A percentile compares a stretch with the other conserved stretches of the same genome.
phyloP scores from a whole-genome alignment of 2,113 vertebrate species.

The Syngnathus scovelli region DNA sequence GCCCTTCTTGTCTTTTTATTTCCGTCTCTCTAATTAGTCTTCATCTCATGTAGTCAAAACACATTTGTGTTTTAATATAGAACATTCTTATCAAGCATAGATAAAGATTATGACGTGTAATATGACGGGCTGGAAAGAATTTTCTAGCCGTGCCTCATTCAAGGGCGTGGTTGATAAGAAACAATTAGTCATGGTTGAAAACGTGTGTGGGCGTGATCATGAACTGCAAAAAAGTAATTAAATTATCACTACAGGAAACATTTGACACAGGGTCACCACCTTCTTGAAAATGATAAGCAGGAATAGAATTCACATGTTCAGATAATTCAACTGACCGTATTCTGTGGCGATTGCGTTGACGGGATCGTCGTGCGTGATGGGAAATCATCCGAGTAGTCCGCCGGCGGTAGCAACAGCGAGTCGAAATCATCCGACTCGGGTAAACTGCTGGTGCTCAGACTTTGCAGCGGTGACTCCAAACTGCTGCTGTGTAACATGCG shows the following conservation, averaged over 20 bases:
- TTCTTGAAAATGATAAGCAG: not conserved
- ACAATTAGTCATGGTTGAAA: conserved; percentile 7
- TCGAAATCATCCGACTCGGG: conserved; percentile 75
- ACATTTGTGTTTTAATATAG: not conserved
- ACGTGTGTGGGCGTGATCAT: not conserved
- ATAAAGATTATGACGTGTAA: not conserved
- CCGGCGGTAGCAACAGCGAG: conserved; percentile 77
- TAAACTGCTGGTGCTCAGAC: conserved; percentile 76
- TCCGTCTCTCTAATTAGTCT: too few species aligned
- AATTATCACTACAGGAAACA: conserved; percentile 4
- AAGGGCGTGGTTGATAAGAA: conserved; percentile 36
- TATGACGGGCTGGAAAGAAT: conserved; percentile 15
- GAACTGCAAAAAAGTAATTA: not conserved
- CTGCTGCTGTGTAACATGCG: conserved; percentile 40
- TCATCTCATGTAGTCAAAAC: too few species aligned
- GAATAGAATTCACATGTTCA: not conserved
- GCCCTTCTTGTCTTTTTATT: conserved; percentile 18
- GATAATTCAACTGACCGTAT: conserved; percentile 50
- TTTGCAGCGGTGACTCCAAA: conserved; percentile 68
- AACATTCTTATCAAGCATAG: not conserved
- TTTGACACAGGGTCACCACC: conserved; percentile 2
- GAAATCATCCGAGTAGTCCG: conserved; percentile 79
- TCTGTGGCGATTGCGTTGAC: conserved; percentile 48
- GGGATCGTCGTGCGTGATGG: conserved; percentile 19
- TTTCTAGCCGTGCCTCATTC: not conserved